Evolutionary conservation across 2,888 invertebrate genomes (phyloP).

Genomic region (Limnephilus rhombicus): DNA sequence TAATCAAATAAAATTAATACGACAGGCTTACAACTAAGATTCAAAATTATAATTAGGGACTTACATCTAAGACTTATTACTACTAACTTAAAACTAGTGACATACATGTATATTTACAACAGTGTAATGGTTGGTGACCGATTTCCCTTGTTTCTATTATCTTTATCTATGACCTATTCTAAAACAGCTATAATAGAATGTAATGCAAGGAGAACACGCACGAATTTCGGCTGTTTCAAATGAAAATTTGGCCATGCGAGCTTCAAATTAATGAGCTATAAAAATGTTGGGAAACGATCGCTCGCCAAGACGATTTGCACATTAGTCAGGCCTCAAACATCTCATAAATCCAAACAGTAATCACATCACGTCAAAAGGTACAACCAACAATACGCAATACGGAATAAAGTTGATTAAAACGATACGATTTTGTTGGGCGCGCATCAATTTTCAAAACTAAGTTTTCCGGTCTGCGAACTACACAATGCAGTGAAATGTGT

Average conservation of each 20-base stretch:
- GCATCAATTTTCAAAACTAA: neutral
- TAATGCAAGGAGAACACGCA: conserved; percentile 9
- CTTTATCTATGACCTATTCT: too few relatives aligned
- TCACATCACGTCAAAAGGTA: neutral
- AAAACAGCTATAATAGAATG: neutral
- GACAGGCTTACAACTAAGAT: too few relatives aligned
- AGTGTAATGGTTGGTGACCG: too few relatives aligned
- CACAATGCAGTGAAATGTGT: conserved; percentile 43
- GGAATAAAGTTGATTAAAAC: neutral
- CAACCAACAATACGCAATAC: neutral
- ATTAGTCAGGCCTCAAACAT: neutral
- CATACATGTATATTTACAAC: too few relatives aligned
- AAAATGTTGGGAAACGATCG: conserved; percentile 36
- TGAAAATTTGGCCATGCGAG: conserved; percentile 40
- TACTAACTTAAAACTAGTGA: too few relatives aligned
- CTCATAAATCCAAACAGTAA: neutral
- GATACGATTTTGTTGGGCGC: neutral
- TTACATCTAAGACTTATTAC: too few relatives aligned
- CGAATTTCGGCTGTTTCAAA: conserved; percentile 30
- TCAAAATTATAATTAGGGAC: too few relatives aligned
- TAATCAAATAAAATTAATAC: too few relatives aligned
- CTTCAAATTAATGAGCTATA: conserved; percentile 30
- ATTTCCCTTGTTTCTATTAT: too few relatives aligned
- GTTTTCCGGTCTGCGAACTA: neutral
- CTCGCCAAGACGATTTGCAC: conserved; percentile 46